Evolutionary conservation across 2,113 vertebrate species (phyloP), one percentile per base, ranked within the genome.

Genomic region (Microtus pennsylvanicus): DNA sequence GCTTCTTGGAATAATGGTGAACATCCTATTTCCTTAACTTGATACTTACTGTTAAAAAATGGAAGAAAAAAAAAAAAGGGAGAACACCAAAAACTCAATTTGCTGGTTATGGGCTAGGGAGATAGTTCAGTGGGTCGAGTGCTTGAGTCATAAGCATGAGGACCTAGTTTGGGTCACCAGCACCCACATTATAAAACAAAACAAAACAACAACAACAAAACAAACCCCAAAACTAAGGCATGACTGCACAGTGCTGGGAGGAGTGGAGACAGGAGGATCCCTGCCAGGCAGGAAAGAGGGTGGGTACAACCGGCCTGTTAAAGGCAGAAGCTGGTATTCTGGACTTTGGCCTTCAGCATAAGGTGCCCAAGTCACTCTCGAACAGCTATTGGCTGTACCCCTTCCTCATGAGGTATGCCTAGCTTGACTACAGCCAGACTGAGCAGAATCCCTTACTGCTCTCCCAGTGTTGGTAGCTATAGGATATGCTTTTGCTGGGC

Each of bases 1-100:
- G 67, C 35, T 38, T 33, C 52, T 58, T 92, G 80, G 30, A 76
- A 1, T 86, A 42, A 50, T 69, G 50, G 76, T 1, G 24, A 35
- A 74, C 45, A n/a, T 65, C 42, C 76, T 87, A 88, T 69, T 83
- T 93, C 89, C 90, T 83, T 47, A 89, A 69, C 55, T 92, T 38
- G 38, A 24, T 19, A 42, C 30, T 67, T 93, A 81, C 33, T 74
- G 89, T 24, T 26, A 80, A 80, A 35, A 86, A 86, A 30, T 1
- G 0, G 55, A 5, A 45, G 61, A 50, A 5, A 24, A 9, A 67
- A 50, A n/a, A 5, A 26, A 88, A 78, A n/a, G 69, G 63, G n/a
- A 74, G 70, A 90, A 67, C 72, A 74, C 7, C 5, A 42, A 42
- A 90, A 38, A 47, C 55, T 86, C 24, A 72, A 47, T 47, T n/a